Percentiles rank a stretch among this genome's conserved stretches.
Conservation (phyloP, 2,888 invertebrate species). For the Acleris holmiana region DNA sequence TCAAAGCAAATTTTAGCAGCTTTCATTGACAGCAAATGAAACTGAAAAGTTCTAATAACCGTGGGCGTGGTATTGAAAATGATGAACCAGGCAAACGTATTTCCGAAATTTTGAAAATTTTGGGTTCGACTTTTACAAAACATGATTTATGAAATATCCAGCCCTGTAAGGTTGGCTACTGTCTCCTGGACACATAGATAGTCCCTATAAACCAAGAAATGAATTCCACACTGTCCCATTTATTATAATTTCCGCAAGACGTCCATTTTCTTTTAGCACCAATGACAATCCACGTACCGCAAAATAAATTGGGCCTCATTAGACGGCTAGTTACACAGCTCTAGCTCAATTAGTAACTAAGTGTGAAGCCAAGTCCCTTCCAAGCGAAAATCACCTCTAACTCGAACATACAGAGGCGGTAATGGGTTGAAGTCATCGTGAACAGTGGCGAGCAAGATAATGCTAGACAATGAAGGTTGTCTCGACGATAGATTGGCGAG, state of each 20-base stretch:
- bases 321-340: slow-evolving; percentile 28
- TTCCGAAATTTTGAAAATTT: too few relatives aligned
- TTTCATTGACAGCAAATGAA: too few relatives aligned
- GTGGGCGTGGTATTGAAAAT: too few relatives aligned
- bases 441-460: slow-evolving; percentile 22
- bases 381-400: slow-evolving; percentile 1
- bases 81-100: too few relatives aligned
- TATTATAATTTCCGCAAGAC: background rate
- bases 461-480: slow-evolving; percentile 33
- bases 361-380: slow-evolving; percentile 10
- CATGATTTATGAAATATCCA: too few relatives aligned
- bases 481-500: slow-evolving; percentile 25
- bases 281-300: slow-evolving; percentile 29
- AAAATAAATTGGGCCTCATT: slow-evolving; percentile 31
- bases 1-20: too few relatives aligned
- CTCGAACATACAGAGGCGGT: background rate
- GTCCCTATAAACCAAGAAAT: background rate
- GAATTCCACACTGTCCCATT: background rate
- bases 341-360: slow-evolving; percentile 32
- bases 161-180: too few relatives aligned
- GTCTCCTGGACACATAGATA: too few relatives aligned
- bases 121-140: too few relatives aligned
- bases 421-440: background rate
- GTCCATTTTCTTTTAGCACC: slow-evolving; percentile 16
- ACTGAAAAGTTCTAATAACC: too few relatives aligned